Percentiles rank a stretch among this genome's conserved stretches.
Conservation (phyloP, 2,888 invertebrate genomes). For the Pegoplata infirma region DNA sequence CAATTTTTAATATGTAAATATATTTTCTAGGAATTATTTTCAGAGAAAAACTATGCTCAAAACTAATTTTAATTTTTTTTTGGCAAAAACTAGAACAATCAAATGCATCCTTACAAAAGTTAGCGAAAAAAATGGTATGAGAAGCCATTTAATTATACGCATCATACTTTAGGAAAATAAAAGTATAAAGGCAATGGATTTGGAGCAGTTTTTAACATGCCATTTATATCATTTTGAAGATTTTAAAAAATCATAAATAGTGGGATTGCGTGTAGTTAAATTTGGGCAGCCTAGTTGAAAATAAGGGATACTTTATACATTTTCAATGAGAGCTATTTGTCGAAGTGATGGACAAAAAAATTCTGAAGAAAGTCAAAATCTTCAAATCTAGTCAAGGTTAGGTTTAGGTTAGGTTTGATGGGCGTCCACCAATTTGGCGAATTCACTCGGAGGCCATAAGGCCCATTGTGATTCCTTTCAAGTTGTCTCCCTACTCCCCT, state of each 20-base stretch:
- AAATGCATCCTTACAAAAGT: conserved; percentile 36
- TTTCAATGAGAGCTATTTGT: too few species aligned
- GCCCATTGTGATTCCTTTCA: too few species aligned
- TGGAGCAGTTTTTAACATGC: conserved; percentile 21
- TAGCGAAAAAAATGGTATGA: conserved; percentile 2
- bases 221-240: not conserved
- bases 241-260: conserved; percentile 10
- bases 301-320: too few species aligned
- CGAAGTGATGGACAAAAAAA: too few species aligned
- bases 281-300: not conserved
- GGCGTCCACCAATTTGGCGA: too few species aligned
- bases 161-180: conserved; percentile 6
- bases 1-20: conserved; percentile 41
- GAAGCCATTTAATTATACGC: conserved; percentile 27
- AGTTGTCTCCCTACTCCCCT: too few species aligned
- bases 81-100: conserved; percentile 12
- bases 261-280: not conserved
- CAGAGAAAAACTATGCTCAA: conserved; percentile 22
- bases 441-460: too few species aligned
- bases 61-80: conserved; percentile 8
- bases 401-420: too few species aligned
- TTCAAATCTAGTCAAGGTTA: too few species aligned
- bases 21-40: not conserved
- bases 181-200: conserved; percentile 18
- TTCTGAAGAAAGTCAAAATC: too few species aligned